These are phyloP conservation scores for Meliscaeva auricollis DNA, from an alignment of 2,888 invertebrate species.

Conservation along the genomic window DNA sequence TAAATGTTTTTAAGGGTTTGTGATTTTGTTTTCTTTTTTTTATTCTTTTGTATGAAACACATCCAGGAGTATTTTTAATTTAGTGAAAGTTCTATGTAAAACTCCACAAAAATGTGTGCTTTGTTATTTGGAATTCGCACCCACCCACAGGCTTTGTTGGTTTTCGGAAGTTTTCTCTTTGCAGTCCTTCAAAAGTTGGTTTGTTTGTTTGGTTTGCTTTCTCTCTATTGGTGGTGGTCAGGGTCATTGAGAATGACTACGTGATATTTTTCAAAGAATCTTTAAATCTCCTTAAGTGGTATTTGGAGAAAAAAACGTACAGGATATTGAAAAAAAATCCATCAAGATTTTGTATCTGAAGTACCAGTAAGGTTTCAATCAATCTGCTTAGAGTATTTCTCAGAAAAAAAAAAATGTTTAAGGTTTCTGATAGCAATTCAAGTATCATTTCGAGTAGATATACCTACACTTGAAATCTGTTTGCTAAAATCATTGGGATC, in stretches of 20 bases:
- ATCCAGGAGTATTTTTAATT: not conserved
- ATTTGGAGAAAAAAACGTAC: constrained; percentile 8
- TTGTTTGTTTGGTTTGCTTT: not conserved
- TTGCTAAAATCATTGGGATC: too few species aligned
- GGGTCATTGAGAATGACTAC: constrained; percentile 2
- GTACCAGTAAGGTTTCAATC: not conserved
- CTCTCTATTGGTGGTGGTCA: not conserved
- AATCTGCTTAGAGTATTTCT: not conserved
- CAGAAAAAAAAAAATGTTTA: not conserved
- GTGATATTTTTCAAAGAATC: not conserved
- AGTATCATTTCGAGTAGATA: too few species aligned
- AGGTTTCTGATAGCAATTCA: too few species aligned
- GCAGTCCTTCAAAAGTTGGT: not conserved
- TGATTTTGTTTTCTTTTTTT: not conserved
- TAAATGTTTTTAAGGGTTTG: not conserved
- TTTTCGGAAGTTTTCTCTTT: not conserved
- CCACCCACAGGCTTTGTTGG: not conserved
- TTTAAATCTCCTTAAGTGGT: not conserved
- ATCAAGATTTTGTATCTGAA: constrained; percentile 8
- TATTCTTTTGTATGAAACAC: not conserved
- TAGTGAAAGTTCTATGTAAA: not conserved
- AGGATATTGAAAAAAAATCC: constrained; percentile 7
- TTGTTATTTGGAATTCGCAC: not conserved
- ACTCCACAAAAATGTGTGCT: not conserved
- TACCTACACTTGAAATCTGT: too few species aligned